phyloP scores from a whole-genome alignment of 2,113 vertebrate species.

The Laticauda laticaudata region DNA sequence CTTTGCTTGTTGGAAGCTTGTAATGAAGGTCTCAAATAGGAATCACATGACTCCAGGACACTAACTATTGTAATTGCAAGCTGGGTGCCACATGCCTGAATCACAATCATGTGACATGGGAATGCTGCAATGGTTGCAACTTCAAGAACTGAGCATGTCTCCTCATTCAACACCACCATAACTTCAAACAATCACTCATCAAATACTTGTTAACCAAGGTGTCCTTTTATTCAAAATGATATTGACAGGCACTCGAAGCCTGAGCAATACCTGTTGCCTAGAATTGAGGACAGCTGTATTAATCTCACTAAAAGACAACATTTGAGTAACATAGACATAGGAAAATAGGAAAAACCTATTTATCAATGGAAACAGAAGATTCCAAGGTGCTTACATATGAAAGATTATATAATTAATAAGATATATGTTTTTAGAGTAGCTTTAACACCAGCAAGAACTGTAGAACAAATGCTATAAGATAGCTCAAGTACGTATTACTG shows the following conservation, averaged over 20 bases:
- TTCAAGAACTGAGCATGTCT: background rate
- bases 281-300: background rate
- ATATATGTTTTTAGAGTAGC: background rate
- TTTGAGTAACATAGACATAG: background rate
- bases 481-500: background rate
- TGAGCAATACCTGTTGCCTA: background rate
- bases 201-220: background rate
- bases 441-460: background rate
- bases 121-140: background rate
- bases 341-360: background rate
- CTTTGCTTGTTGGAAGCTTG: background rate
- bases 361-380: background rate
- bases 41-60: background rate
- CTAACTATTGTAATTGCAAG: background rate
- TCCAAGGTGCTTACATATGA: background rate
- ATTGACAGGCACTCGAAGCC: background rate
- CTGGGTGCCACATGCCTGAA: background rate
- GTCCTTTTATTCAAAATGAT: background rate
- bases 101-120: background rate
- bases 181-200: background rate
- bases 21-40: background rate
- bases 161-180: background rate
- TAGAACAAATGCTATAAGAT: background rate
- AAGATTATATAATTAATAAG: background rate
- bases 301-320: background rate